Conservation (phyloP, 2,797 vertebrate genomes). For the Valencia hispanica region DNA sequence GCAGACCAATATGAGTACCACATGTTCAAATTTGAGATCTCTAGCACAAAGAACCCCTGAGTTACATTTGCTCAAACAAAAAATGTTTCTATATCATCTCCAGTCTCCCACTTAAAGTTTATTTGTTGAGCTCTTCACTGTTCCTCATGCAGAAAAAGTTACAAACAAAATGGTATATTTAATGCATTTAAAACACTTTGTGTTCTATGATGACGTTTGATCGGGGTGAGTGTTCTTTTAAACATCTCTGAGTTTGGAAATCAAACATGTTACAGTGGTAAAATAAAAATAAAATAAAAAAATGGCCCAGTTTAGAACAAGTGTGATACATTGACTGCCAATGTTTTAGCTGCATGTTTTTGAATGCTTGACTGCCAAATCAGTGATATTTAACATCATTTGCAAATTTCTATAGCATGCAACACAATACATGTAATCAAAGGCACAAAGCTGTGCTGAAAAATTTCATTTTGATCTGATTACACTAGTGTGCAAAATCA, state of each 20-base stretch:
- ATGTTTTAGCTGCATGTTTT: slow-evolving; percentile 33
- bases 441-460: slow-evolving; percentile 35
- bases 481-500: slow-evolving; percentile 69
- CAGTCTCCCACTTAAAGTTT: no score
- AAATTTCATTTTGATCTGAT: slow-evolving; percentile 69
- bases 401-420: slow-evolving; percentile 37
- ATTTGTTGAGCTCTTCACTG: slow-evolving; percentile 10
- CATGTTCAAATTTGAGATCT: no score
- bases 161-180: slow-evolving; percentile 45
- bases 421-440: slow-evolving; percentile 72
- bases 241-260: slow-evolving; percentile 44
- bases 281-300: slow-evolving; percentile 9
- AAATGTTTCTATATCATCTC: no score
- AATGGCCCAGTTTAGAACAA: slow-evolving; percentile 20
- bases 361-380: slow-evolving; percentile 36
- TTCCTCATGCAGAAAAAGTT: slow-evolving; percentile 19
- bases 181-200: slow-evolving; percentile 41
- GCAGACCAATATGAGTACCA: no score
- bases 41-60: no score
- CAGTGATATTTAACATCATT: slow-evolving; percentile 43
- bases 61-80: no score
- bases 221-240: slow-evolving; percentile 26
- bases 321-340: slow-evolving; percentile 43
- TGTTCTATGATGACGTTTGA: slow-evolving; percentile 34
- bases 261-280: slow-evolving; percentile 31